phyloP scores from a whole-genome alignment of 2,113 vertebrate species.

The Cynopterus brachyotis region DNA sequence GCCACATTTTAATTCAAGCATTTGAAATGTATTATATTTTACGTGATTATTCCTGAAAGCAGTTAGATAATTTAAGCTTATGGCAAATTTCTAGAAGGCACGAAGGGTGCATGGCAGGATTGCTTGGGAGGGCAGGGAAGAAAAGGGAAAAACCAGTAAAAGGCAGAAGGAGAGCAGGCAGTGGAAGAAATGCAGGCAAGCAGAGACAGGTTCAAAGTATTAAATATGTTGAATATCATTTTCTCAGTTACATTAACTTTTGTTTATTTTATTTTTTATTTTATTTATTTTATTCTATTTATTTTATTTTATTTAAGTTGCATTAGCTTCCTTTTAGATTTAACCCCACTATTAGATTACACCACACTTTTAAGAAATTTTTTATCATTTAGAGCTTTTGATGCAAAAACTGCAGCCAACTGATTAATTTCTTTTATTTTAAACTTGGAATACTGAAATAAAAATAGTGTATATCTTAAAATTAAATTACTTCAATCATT shows the following conservation, averaged over 20 bases:
- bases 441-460: conserved; percentile 46
- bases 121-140: background rate
- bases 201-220: background rate
- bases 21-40: conserved; percentile 46
- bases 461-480: conserved; percentile 45
- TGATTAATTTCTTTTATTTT: conserved; percentile 13
- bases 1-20: background rate
- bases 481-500: conserved; percentile 18
- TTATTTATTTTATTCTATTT: too few species aligned
- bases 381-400: conserved; percentile 20
- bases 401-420: background rate
- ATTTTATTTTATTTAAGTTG: background rate
- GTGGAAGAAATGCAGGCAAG: background rate
- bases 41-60: background rate
- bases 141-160: background rate
- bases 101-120: background rate
- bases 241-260: background rate
- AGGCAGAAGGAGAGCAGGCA: background rate
- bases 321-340: conserved; percentile 7
- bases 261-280: too few species aligned
- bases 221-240: background rate
- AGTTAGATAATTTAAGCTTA: background rate
- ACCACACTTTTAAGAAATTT: background rate
- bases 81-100: background rate
- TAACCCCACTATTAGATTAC: background rate